A percentile compares a stretch with the other conserved stretches of the same genome.
Conservation (phyloP, 2,113 vertebrate genomes). For the Corvus moneduloides region DNA sequence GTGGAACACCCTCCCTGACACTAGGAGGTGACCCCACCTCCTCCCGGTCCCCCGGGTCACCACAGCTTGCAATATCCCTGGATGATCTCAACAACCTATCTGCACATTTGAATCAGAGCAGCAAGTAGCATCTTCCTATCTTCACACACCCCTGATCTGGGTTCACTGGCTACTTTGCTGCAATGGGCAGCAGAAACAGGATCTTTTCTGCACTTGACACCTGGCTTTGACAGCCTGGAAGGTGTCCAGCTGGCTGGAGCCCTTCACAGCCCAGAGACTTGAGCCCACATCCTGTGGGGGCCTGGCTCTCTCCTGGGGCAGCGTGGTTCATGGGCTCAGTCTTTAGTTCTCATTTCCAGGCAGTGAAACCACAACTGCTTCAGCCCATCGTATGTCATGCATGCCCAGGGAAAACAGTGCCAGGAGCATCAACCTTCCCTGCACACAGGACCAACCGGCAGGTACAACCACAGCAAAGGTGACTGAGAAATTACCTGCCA, state of each 20-base stretch:
- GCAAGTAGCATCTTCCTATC: not conserved
- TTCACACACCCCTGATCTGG: not conserved
- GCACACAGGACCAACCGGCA: not conserved
- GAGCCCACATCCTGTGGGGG: not conserved
- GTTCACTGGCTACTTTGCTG: not conserved
- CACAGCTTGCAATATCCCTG: not conserved
- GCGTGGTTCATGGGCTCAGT: accelerated
- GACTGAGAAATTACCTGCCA: not conserved
- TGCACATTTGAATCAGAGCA: not conserved
- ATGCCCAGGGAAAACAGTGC: not conserved
- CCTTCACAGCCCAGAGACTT: not conserved
- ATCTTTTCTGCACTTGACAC: not conserved
- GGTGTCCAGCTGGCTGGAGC: not conserved
- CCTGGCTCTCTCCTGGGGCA: not conserved
- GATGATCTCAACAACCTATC: not conserved
- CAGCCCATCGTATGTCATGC: accelerated
- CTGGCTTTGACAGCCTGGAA: not conserved
- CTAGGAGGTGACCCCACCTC: not conserved
- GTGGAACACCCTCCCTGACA: not conserved
- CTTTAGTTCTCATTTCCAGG: not conserved
- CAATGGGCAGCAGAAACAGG: not conserved
- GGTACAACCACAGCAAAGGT: not conserved
- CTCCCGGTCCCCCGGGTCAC: not conserved
- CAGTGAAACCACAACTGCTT: not conserved
- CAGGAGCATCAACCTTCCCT: not conserved